phyloP scores from a whole-genome alignment of 2,113 vertebrate species.

The Gavialis gangeticus region DNA sequence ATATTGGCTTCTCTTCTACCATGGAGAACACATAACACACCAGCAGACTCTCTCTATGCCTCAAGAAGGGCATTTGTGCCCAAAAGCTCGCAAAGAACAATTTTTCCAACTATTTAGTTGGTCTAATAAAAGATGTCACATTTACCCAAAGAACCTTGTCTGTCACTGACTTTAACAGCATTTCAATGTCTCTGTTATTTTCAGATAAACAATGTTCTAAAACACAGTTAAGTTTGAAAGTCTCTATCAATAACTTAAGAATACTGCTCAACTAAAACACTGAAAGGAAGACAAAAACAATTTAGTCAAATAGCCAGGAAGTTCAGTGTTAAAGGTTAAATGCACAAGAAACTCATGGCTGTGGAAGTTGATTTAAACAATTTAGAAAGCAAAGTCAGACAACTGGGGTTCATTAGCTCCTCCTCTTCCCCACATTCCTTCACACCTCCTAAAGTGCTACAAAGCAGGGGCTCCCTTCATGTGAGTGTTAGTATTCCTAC shows the following conservation, averaged over 20 bases:
- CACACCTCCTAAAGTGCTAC: neutral
- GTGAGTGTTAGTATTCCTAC: neutral
- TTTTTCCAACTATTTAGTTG: too few relatives aligned
- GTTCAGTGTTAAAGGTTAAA: neutral
- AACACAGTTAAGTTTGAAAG: neutral
- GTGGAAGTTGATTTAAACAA: neutral
- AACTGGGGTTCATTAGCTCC: neutral
- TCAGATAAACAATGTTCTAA: neutral
- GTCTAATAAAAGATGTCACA: too few relatives aligned
- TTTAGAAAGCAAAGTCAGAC: neutral
- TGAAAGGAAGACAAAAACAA: neutral
- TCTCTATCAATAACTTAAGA: neutral
- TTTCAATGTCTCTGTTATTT: fast-evolving
- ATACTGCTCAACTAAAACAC: neutral
- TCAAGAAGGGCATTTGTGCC: too few relatives aligned
- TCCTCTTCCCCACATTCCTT: neutral
- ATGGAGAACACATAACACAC: too few relatives aligned
- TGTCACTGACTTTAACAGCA: neutral
- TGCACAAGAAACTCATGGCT: neutral
- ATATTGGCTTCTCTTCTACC: too few relatives aligned
- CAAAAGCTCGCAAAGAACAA: too few relatives aligned
- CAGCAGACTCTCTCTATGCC: too few relatives aligned
- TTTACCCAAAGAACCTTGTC: too few relatives aligned
- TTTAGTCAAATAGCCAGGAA: neutral
- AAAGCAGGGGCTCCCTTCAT: neutral